These are phyloP conservation scores for Rhipidura dahli DNA, from an alignment of 2,113 vertebrate genomes.

Conservation along the genomic window DNA sequence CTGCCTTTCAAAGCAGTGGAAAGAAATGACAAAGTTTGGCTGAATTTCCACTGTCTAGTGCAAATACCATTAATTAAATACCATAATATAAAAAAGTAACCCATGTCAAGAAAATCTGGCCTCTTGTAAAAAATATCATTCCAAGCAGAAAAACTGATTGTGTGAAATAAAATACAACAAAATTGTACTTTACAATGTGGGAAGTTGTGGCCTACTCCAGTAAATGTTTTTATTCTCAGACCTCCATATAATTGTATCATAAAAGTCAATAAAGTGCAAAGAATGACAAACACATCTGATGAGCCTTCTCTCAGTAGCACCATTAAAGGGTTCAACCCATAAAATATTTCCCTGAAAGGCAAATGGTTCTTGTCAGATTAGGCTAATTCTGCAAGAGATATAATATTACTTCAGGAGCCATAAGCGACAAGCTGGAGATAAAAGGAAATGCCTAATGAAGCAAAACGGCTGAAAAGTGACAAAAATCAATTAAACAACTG, in stretches of 20 bases:
- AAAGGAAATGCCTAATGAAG: neutral
- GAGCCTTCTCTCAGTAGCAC: neutral
- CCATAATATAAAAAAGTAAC: neutral
- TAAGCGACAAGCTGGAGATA: neutral
- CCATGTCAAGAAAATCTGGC: neutral
- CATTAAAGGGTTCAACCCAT: neutral
- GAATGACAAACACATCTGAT: neutral
- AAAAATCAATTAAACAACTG: neutral
- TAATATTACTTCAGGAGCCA: neutral
- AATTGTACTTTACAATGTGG: neutral
- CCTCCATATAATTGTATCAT: neutral
- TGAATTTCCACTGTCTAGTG: neutral
- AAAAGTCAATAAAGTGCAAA: neutral
- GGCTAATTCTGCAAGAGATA: neutral
- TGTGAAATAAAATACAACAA: neutral
- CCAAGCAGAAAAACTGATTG: neutral
- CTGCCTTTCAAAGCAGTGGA: neutral
- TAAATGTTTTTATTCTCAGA: neutral
- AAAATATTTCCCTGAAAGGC: neutral
- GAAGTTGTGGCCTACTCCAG: neutral
- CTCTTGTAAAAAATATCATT: neutral
- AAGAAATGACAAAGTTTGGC: neutral
- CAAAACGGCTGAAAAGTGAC: neutral
- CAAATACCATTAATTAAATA: neutral
- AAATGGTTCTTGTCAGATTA: neutral